Conservation (phyloP, 64 coral and sea anemone species). For the Acropora yongei region DNA sequence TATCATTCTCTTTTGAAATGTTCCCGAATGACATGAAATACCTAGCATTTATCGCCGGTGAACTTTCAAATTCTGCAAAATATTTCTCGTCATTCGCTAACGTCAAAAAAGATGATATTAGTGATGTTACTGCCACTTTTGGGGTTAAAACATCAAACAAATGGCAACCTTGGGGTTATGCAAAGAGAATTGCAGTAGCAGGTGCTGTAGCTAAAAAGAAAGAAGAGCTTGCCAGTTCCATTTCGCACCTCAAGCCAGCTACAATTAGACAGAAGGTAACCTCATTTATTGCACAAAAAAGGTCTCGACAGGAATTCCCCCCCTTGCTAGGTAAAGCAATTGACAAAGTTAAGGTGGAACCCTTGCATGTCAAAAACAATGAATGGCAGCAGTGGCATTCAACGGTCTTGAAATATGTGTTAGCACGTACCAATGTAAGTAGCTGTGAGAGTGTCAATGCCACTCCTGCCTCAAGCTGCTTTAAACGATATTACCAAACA, state of each 20-base stretch:
- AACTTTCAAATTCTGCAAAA: too few species aligned
- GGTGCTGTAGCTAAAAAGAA: neutral
- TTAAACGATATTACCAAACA: neutral
- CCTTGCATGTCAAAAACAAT: too few species aligned
- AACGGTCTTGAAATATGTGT: too few species aligned
- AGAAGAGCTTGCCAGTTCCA: neutral
- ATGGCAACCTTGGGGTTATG: slow-evolving; percentile 27
- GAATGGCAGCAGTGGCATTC: too few species aligned
- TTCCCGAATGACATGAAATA: too few species aligned
- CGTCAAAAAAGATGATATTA: neutral
- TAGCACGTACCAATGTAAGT: too few species aligned
- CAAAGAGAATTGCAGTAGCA: neutral
- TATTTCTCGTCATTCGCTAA: too few species aligned
- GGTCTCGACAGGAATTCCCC: neutral
- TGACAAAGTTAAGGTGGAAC: neutral
- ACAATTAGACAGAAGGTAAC: neutral
- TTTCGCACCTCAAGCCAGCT: neutral
- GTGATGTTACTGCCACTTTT: neutral
- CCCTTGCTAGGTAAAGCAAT: slow-evolving; percentile 16
- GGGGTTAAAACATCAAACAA: neutral
- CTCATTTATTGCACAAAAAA: neutral
- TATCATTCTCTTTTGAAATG: slow-evolving; percentile 56
- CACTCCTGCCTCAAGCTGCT: neutral
- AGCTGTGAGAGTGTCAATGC: neutral
- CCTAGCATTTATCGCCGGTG: too few species aligned